Percentiles rank a stretch among this genome's conserved stretches.
These are phyloP conservation scores for Alsophila aescularia DNA, from an alignment of 2,888 invertebrate genomes.

Conservation along the genomic window DNA sequence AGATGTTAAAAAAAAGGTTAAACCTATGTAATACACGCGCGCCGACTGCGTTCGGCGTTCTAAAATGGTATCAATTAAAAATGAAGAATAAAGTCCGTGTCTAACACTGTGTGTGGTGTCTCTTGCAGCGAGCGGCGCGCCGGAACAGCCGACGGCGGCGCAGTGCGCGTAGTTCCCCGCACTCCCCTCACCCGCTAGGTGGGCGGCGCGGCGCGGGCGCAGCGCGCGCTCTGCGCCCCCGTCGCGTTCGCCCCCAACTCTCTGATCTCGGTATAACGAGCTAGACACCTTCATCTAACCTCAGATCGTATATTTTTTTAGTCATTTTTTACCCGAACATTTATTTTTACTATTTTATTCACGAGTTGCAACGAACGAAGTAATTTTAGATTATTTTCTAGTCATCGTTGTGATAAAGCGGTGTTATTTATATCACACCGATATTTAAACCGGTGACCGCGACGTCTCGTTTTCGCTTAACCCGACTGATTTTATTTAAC, in stretches of 20 bases:
- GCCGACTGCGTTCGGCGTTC: conserved; percentile 53
- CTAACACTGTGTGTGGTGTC: conserved; percentile 84
- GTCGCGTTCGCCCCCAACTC: conserved; percentile 65
- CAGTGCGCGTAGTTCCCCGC: conserved; percentile 81
- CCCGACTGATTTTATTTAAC: conserved; percentile 82
- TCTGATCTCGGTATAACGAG: conserved; percentile 83
- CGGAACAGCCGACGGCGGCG: conserved; percentile 84
- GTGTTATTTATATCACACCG: conserved; percentile 54
- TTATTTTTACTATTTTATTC: conserved; percentile 59
- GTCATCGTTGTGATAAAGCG: conserved; percentile 71
- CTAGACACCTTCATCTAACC: conserved; percentile 65
- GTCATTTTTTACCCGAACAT: conserved; percentile 52
- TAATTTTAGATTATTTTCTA: conserved; percentile 60
- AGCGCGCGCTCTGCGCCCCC: conserved; percentile 53
- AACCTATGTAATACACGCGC: conserved; percentile 51
- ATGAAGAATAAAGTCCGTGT: conserved; percentile 74
- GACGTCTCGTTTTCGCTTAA: conserved; percentile 76
- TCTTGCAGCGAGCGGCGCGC: conserved; percentile 84
- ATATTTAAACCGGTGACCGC: conserved; percentile 64
- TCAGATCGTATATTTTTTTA: conserved; percentile 74
- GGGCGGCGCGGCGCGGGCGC: conserved; percentile 56
- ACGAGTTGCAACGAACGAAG: conserved; percentile 65
- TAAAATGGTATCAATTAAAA: conserved; percentile 56
- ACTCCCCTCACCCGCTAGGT: conserved; percentile 45
- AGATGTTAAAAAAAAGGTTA: conserved; percentile 59